phyloP scores from a whole-genome alignment of 2,113 vertebrate species.

The Erythrocercus mccallii region DNA sequence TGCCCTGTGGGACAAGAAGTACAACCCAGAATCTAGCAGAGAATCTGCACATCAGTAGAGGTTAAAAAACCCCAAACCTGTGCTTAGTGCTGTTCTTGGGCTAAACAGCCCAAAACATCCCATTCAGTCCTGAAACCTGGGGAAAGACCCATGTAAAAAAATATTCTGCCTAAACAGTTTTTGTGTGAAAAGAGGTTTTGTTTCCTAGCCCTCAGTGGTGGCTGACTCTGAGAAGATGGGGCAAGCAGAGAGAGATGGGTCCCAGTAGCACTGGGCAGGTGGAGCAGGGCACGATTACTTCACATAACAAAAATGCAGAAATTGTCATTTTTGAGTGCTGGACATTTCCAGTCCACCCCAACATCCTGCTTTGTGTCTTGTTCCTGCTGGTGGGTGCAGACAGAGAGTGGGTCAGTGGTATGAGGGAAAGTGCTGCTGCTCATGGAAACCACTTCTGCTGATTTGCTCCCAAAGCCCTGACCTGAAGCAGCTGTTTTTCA shows the following conservation, averaged over 20 bases:
- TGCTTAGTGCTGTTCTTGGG: neutral
- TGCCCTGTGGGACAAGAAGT: neutral
- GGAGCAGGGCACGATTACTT: neutral
- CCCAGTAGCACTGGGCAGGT: neutral
- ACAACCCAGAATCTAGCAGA: neutral
- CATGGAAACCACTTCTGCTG: neutral
- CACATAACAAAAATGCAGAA: neutral
- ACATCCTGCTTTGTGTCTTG: neutral
- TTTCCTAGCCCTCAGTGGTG: neutral
- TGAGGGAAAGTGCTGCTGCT: neutral
- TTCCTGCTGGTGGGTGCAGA: rapidly evolving
- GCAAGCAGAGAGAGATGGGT: neutral
- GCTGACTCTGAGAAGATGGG: neutral
- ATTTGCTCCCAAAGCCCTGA: neutral
- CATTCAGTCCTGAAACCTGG: neutral
- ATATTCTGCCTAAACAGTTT: neutral
- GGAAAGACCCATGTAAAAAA: neutral
- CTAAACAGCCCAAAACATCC: neutral
- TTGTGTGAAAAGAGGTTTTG: neutral
- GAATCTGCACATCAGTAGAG: neutral
- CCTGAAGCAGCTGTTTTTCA: neutral
- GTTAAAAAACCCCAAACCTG: neutral
- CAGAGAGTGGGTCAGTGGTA: neutral
- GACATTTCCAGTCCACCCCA: neutral
- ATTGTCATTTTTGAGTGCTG: neutral